Evolutionary conservation across 2,113 vertebrate species (phyloP).

Genomic region (Dicentrarchus labrax): DNA sequence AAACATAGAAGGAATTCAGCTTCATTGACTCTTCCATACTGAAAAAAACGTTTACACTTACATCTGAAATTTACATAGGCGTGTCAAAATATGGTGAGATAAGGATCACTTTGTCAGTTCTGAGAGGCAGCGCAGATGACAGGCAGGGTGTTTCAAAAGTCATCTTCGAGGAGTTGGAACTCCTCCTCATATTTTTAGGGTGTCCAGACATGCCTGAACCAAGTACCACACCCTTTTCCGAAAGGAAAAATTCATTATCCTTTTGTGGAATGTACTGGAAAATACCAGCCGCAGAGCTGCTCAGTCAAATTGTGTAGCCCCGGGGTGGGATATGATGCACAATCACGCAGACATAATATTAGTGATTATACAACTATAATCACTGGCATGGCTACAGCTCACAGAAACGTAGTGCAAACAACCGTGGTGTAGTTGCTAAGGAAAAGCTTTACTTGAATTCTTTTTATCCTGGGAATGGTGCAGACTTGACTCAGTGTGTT

Average conservation of each 20-base stretch:
- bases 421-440: constrained; percentile 29
- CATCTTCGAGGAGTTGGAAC: constrained; percentile 5
- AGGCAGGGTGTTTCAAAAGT: constrained; percentile 18
- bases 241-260: constrained; percentile 47
- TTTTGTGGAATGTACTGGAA: constrained; percentile 66
- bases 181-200: constrained; percentile 50
- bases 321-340: constrained; percentile 63
- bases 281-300: constrained; percentile 44
- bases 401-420: constrained; percentile 36
- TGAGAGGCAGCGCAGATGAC: background rate
- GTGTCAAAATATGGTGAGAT: no score
- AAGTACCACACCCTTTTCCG: constrained; percentile 56
- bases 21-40: no score
- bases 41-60: background rate
- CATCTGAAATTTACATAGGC: background rate
- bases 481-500: constrained; percentile 28
- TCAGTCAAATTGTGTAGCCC: constrained; percentile 40
- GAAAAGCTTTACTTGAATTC: constrained; percentile 30
- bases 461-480: constrained; percentile 43
- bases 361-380: constrained; percentile 64
- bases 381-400: constrained; percentile 52
- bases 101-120: background rate
- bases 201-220: constrained; percentile 69
- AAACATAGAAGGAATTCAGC: no score
- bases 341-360: constrained; percentile 77